phyloP scores from a whole-genome alignment of 2,888 invertebrate genomes.

The Ecliptopera silaceata region DNA sequence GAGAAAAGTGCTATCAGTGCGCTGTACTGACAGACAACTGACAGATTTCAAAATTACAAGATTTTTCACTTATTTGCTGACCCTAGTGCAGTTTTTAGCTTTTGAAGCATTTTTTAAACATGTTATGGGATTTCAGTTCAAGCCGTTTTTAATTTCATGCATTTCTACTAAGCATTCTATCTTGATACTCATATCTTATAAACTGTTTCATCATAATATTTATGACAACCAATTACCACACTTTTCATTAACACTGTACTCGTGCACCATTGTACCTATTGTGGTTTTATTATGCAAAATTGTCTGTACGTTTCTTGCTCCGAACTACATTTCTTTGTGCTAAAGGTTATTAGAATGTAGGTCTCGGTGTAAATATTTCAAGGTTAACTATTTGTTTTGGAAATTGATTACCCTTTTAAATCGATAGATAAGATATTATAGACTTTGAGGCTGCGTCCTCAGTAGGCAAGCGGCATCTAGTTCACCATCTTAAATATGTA shows the following conservation, averaged over 20 bases:
- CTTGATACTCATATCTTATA: too few relatives aligned
- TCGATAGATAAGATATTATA: slow-evolving; percentile 36
- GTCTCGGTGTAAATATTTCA: slow-evolving; percentile 61
- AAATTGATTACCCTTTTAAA: slow-evolving; percentile 42
- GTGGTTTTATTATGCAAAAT: slow-evolving; percentile 79
- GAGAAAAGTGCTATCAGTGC: slow-evolving; percentile 29
- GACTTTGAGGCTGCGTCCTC: too few relatives aligned
- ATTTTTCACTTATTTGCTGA: neutral
- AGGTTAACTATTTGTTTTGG: slow-evolving; percentile 59
- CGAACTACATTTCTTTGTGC: slow-evolving; percentile 66
- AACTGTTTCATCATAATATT: neutral
- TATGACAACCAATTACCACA: neutral
- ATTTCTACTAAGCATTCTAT: too few relatives aligned
- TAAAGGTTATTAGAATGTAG: slow-evolving; percentile 78
- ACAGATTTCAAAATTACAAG: slow-evolving; percentile 11
- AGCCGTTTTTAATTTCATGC: too few relatives aligned
- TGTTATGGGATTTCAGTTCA: too few relatives aligned
- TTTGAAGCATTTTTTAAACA: too few relatives aligned
- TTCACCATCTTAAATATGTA: too few relatives aligned
- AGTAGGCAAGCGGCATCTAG: too few relatives aligned
- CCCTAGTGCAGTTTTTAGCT: neutral
- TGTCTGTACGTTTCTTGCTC: slow-evolving; percentile 62
- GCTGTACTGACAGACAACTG: slow-evolving; percentile 13
- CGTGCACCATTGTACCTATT: slow-evolving; percentile 47
- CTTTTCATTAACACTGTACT: slow-evolving; percentile 42